phyloP scores from a whole-genome alignment of 2,888 invertebrate genomes.

The Trissolcus japonicus region DNA sequence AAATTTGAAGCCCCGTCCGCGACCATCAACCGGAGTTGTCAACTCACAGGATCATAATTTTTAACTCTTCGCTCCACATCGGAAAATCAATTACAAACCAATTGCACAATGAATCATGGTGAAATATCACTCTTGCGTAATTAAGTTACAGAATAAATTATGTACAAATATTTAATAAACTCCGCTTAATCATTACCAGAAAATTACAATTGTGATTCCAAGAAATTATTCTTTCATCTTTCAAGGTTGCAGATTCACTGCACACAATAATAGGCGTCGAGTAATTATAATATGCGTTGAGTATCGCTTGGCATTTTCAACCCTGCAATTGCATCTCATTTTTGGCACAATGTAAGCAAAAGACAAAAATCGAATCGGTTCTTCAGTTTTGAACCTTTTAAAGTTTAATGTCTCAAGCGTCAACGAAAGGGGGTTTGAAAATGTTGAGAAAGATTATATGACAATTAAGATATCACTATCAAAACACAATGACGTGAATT shows the following conservation, averaged over 20 bases:
- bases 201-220: constrained; percentile 41
- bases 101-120: constrained; percentile 2
- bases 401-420: not conserved
- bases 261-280: constrained; percentile 18
- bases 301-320: not conserved
- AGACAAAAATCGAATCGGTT: not conserved
- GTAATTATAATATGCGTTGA: constrained; percentile 16
- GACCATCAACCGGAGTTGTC: not conserved
- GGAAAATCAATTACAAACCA: constrained; percentile 14
- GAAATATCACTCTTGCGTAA: not conserved
- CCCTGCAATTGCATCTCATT: not conserved
- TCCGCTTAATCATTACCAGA: constrained; percentile 36
- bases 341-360: not conserved
- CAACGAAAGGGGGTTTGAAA: not conserved
- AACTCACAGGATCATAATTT: constrained; percentile 12
- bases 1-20: constrained; percentile 31
- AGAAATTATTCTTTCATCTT: constrained; percentile 33
- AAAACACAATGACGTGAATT: too few relatives aligned
- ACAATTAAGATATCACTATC: too few relatives aligned
- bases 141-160: constrained; percentile 12
- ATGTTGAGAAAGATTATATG: not conserved
- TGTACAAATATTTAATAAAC: constrained; percentile 26
- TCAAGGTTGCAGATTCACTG: constrained; percentile 24
- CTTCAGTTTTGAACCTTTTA: not conserved
- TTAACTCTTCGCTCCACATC: constrained; percentile 15